Percentiles rank a stretch among this genome's conserved stretches.
Conservation (phyloP, 2,888 invertebrate species). For the Napeogenes sylphis region DNA sequence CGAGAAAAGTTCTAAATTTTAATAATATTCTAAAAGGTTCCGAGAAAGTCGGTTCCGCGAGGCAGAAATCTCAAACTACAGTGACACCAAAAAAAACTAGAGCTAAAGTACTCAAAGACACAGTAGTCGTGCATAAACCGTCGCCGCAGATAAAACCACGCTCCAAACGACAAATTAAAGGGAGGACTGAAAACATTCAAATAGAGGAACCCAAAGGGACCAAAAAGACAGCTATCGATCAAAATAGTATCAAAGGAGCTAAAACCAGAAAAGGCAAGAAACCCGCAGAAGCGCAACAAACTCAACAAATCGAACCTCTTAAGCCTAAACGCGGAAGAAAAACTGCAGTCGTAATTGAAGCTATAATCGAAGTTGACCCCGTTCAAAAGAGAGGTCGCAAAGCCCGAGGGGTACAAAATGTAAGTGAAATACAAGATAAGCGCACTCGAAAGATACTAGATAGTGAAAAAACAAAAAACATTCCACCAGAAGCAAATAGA, state of each 20-base stretch:
- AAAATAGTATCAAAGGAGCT: conserved; percentile 25
- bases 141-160: conserved; percentile 47
- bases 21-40: conserved; percentile 28
- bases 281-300: conserved; percentile 6
- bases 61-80: conserved; percentile 22
- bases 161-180: conserved; percentile 22
- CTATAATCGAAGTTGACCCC: background rate
- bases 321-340: conserved; percentile 22
- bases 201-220: conserved; percentile 18
- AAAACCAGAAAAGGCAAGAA: conserved; percentile 21
- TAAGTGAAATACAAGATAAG: background rate
- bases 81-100: conserved; percentile 45
- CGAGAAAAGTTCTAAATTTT: conserved; percentile 17
- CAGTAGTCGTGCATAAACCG: conserved; percentile 42
- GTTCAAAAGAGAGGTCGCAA: conserved; percentile 8
- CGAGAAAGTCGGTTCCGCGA: conserved; percentile 35
- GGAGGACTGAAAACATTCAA: conserved; percentile 1
- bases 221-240: conserved; percentile 27
- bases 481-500: conserved; percentile 1
- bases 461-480: background rate
- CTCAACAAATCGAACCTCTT: conserved; percentile 15
- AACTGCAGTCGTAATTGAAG: conserved; percentile 7
- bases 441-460: background rate
- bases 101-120: conserved; percentile 37
- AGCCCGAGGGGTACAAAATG: conserved; percentile 2